Percentiles rank a stretch among this genome's conserved stretches.
Conservation (phyloP, 2,797 vertebrate species). For the Buphagus erythrorhynchus region DNA sequence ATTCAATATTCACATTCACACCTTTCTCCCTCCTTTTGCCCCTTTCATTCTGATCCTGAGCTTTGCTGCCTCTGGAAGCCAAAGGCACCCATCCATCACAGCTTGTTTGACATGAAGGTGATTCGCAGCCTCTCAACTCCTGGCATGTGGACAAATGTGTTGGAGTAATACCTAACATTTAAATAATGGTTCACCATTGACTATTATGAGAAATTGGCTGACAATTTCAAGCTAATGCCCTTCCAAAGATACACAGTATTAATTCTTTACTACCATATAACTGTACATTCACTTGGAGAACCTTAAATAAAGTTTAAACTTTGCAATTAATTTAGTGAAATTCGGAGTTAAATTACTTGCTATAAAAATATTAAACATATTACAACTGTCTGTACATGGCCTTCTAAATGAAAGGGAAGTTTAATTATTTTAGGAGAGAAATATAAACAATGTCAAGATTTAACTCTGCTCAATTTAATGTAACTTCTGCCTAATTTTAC, state of each 20-base stretch:
- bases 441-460: conserved; percentile 52
- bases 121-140: not conserved
- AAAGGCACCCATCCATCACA: conserved; percentile 2
- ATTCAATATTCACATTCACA: not conserved
- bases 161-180: conserved; percentile 15
- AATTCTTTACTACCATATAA: not conserved
- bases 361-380: conserved; percentile 36
- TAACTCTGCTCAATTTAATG: conserved; percentile 58
- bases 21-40: not conserved
- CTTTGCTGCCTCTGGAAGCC: not conserved
- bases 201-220: not conserved
- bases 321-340: conserved; percentile 35
- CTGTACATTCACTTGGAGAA: not conserved
- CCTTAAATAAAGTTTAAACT: conserved; percentile 52
- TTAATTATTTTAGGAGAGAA: conserved; percentile 64
- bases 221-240: not conserved
- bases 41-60: not conserved
- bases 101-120: not conserved
- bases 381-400: not conserved
- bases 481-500: conserved; percentile 64
- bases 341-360: conserved; percentile 30
- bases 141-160: not conserved
- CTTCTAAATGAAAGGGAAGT: not conserved
- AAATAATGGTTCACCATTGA: not conserved
- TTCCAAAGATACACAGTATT: not conserved